Evolutionary conservation across 2,888 invertebrate species (phyloP).

Genomic region (Omphaloscelis lunosa): DNA sequence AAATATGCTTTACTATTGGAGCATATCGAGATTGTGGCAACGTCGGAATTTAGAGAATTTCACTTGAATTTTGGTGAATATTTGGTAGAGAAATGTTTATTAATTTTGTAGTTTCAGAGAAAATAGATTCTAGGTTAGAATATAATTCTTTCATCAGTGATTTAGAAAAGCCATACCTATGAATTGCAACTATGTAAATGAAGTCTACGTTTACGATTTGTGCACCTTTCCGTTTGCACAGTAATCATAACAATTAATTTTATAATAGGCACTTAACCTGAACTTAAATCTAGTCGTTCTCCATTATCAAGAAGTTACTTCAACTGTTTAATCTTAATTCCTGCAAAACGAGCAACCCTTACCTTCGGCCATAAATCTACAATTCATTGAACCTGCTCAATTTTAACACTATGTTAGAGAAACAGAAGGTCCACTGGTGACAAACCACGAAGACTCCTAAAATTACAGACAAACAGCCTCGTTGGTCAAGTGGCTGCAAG

Average conservation of each 20-base stretch:
- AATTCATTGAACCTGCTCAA: constrained; percentile 39
- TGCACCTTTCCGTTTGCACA: not conserved
- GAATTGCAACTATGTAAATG: too few relatives aligned
- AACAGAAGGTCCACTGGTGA: constrained; percentile 1
- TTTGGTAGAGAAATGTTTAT: constrained; percentile 31
- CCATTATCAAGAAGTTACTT: constrained; percentile 11
- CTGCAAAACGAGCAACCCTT: constrained; percentile 40
- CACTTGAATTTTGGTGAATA: constrained; percentile 49
- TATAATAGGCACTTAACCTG: not conserved
- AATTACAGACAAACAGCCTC: too few relatives aligned
- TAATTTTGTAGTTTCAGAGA: constrained; percentile 39
- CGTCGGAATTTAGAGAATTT: constrained; percentile 48
- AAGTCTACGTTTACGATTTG: not conserved
- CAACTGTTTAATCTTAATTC: constrained; percentile 36
- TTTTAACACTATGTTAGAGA: not conserved
- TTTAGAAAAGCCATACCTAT: not conserved
- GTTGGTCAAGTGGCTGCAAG: too few relatives aligned
- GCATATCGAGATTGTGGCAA: constrained; percentile 37
- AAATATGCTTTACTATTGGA: constrained; percentile 60
- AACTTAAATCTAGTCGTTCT: not conserved
- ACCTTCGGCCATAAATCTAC: constrained; percentile 42
- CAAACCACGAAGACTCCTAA: not conserved
- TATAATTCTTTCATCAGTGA: not conserved
- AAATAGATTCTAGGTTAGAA: not conserved
- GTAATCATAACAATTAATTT: not conserved